These are phyloP conservation scores for Zelleria hepariella DNA, from an alignment of 2,888 invertebrate species.

Conservation along the genomic window DNA sequence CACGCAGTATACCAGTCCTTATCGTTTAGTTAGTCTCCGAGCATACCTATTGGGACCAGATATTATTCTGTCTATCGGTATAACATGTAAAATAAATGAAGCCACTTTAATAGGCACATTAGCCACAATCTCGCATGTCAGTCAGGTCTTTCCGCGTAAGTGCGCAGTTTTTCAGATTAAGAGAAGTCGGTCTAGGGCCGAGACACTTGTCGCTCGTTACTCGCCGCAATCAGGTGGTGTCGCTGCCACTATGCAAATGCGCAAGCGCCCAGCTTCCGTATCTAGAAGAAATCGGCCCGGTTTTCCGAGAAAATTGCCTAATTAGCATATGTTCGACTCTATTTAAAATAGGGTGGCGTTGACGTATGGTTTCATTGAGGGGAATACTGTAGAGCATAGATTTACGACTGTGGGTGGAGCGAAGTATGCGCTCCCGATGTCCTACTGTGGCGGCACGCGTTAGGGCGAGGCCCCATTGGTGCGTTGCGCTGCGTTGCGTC, in stretches of 20 bases:
- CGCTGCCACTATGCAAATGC: conserved; percentile 8
- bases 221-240: conserved; percentile 1
- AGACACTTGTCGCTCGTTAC: neutral
- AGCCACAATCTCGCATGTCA: neutral
- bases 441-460: no score
- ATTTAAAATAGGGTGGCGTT: conserved; percentile 23
- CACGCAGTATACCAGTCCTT: neutral
- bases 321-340: conserved; percentile 26
- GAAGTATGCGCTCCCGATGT: neutral
- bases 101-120: neutral
- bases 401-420: neutral
- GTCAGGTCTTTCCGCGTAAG: neutral
- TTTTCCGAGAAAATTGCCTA: conserved; percentile 47
- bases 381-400: neutral
- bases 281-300: conserved; percentile 45
- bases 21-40: neutral
- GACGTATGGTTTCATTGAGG: neutral
- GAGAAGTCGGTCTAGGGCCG: neutral
- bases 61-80: neutral
- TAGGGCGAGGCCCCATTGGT: no score
- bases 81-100: neutral
- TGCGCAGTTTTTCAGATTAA: neutral
- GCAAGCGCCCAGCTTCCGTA: conserved; percentile 29
- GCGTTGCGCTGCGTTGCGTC: no score
- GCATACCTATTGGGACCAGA: neutral